These are phyloP conservation scores for Daktulosphaira vitifoliae DNA, from an alignment of 1,140 invertebrate species.

Conservation along the genomic window DNA sequence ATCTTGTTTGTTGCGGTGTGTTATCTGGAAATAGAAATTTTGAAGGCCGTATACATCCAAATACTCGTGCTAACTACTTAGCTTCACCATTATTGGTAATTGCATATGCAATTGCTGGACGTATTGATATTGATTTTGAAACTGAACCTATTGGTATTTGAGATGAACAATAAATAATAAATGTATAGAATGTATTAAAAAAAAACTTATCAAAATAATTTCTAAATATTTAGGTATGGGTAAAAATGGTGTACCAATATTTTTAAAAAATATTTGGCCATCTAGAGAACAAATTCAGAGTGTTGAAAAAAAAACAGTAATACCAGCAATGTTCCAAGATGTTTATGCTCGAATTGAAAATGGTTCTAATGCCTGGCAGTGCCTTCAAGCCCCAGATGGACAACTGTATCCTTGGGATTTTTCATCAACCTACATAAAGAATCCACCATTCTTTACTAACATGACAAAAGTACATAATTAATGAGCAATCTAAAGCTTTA, in stretches of 20 bases:
- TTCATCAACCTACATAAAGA: constrained; percentile 91
- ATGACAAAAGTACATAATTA: constrained; percentile 57
- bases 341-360: constrained; percentile 81
- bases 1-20: constrained; percentile 88
- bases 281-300: constrained; percentile 78
- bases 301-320: constrained; percentile 81
- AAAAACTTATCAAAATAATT: no score
- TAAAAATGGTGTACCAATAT: constrained; percentile 65
- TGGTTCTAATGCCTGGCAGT: constrained; percentile 81
- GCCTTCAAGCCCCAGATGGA: constrained; percentile 65
- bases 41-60: constrained; percentile 93
- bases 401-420: constrained; percentile 87
- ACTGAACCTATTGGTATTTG: constrained; percentile 68
- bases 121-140: constrained; percentile 91
- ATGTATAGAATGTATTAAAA: no score
- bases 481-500: constrained; percentile 35
- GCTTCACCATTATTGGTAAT: constrained; percentile 92
- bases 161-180: no score
- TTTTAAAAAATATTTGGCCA: constrained; percentile 91
- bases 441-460: constrained; percentile 89
- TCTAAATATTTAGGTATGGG: constrained; percentile 57
- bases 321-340: constrained; percentile 96
- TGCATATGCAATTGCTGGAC: constrained; percentile 91
- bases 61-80: constrained; percentile 91
- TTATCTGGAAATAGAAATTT: constrained; percentile 96